These are phyloP conservation scores for Theristicus caerulescens DNA, from an alignment of 2,113 vertebrate genomes.

Conservation along the genomic window DNA sequence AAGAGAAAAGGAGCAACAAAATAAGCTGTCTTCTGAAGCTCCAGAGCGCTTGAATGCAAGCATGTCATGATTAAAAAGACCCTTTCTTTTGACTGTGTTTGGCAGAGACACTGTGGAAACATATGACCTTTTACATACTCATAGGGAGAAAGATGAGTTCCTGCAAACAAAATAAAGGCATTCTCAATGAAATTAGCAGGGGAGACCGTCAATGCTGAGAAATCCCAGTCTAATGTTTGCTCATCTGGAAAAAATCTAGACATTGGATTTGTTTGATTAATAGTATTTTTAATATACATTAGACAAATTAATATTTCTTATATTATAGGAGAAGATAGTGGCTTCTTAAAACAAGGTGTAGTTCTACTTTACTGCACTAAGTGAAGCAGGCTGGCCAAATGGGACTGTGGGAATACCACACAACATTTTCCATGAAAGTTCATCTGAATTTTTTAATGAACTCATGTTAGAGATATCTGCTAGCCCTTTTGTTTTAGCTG, in stretches of 20 bases:
- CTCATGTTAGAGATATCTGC: neutral
- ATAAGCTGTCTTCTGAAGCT: neutral
- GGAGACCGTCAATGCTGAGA: neutral
- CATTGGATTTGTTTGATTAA: neutral
- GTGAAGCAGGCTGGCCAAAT: neutral
- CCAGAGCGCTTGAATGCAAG: neutral
- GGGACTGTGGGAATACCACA: neutral
- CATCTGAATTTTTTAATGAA: neutral
- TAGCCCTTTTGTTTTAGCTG: neutral
- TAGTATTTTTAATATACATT: neutral
- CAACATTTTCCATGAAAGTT: neutral
- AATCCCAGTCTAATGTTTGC: conserved; percentile 21
- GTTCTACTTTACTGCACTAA: neutral
- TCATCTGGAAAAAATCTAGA: conserved; percentile 62
- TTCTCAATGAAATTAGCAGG: conserved; percentile 34
- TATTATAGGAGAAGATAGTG: neutral
- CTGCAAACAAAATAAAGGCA: conserved; percentile 44
- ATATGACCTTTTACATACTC: conserved; percentile 51
- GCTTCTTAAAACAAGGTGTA: neutral
- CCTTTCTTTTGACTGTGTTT: conserved; percentile 30
- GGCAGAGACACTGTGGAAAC: conserved; percentile 45
- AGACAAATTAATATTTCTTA: conserved; percentile 15
- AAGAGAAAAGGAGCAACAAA: neutral
- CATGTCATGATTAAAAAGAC: neutral
- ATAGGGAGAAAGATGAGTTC: conserved; percentile 33